Evolutionary conservation across 2,797 vertebrate genomes (phyloP).

Genomic region (Pterois miles): DNA sequence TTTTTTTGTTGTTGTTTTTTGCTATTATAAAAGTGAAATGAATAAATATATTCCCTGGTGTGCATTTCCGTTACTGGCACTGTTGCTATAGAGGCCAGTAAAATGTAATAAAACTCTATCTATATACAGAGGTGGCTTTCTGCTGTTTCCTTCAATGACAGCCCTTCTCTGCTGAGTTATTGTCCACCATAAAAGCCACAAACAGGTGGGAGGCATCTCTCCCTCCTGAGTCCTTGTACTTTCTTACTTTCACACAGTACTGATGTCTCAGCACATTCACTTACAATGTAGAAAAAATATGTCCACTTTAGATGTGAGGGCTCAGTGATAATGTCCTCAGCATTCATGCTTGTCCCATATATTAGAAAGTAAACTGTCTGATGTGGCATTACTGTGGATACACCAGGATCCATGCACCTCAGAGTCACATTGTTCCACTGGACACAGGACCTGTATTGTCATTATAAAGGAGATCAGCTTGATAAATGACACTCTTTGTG

Average conservation of each 20-base stretch:
- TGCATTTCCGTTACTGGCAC: conserved; percentile 1
- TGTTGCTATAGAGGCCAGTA: conserved; percentile 5
- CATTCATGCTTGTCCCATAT: not conserved
- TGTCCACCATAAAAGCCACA: conserved; percentile 45
- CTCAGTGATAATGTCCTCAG: not conserved
- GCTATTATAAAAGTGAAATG: not conserved
- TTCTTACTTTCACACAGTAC: conserved; percentile 6
- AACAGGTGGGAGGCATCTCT: conserved; percentile 23
- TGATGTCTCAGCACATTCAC: not conserved
- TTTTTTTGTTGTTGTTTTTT: no score
- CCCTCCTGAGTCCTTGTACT: conserved; percentile 9
- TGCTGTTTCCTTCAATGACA: conserved; percentile 17
- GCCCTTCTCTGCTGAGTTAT: conserved; percentile 30
- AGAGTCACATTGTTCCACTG: conserved; percentile 1
- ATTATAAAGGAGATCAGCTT: not conserved
- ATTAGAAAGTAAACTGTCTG: not conserved
- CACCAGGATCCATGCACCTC: not conserved
- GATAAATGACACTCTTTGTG: not conserved
- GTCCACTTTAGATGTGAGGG: not conserved
- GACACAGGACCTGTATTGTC: not conserved
- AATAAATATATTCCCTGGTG: not conserved
- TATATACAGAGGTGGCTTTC: conserved; percentile 6
- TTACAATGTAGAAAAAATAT: not conserved
- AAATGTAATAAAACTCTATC: conserved; percentile 48
- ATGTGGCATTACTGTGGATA: not conserved